These are phyloP conservation scores for Prolemur simus DNA, from an alignment of 2,113 vertebrate species.

Conservation along the genomic window DNA sequence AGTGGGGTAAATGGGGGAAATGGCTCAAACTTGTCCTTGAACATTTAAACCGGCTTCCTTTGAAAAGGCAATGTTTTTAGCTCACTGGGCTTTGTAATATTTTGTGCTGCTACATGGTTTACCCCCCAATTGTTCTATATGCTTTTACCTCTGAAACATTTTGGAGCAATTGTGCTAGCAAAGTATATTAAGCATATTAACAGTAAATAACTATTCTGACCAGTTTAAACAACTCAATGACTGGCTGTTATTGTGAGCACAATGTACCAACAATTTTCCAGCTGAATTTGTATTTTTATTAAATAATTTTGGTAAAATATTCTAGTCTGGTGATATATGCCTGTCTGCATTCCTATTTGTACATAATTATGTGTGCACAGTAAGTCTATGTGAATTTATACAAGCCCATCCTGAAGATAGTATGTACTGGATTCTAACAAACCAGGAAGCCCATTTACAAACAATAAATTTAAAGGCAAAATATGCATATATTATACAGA, in stretches of 20 bases:
- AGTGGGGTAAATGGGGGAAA: background rate
- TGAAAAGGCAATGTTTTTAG: background rate
- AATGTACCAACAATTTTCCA: background rate
- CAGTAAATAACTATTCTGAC: slow-evolving; percentile 15
- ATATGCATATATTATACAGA: background rate
- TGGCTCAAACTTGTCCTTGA: background rate
- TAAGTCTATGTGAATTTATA: background rate
- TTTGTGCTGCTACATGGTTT: background rate
- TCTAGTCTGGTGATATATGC: background rate
- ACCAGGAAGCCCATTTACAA: background rate
- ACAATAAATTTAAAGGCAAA: slow-evolving; percentile 11
- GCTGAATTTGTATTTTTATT: slow-evolving; percentile 17
- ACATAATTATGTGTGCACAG: background rate
- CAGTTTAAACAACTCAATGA: slow-evolving; percentile 1
- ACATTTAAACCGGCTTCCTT: background rate
- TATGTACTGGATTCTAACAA: background rate
- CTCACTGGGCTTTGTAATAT: background rate
- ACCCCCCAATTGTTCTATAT: background rate
- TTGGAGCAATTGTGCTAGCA: background rate
- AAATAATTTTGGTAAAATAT: slow-evolving; percentile 22
- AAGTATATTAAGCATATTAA: background rate
- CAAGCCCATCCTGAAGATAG: background rate
- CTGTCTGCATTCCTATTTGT: background rate
- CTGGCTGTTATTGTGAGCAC: background rate
- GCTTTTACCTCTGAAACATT: slow-evolving; percentile 31